Evolutionary conservation across 1,140 invertebrate genomes (phyloP), one percentile per base, ranked within the genome.

Genomic region (Brachionus plicatilis): DNA sequence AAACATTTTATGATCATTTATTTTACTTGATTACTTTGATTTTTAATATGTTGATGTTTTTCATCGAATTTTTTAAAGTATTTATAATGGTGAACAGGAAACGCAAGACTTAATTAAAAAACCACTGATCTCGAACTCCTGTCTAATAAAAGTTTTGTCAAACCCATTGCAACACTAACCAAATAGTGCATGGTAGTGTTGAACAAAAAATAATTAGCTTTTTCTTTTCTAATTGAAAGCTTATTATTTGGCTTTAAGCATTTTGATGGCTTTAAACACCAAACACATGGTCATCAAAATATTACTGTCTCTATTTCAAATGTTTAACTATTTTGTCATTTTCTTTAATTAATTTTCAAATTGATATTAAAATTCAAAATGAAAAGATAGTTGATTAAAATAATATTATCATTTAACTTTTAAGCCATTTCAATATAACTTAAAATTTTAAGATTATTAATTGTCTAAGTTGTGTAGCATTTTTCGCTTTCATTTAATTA

Each of bases 41-140:
- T 50, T 50, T 90, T 50, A 14, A 14, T 50, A 14, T 50, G 8
- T n/a, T 50, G 11, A 50, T 50, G 47, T 50, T 2, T 12, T 12
- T 50, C 47, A 50, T 50, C n/a, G 47, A 50, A 3, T 14, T 50
- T 50, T 50, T 14, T 50, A 3, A 14, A 50, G 11, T 50, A 50
- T 50, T 50, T 50, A 50, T 50, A 50, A 0, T 14, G 47, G 2
- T 50, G 47, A 50, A 50, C 47, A 50, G 47, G 47, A 50, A 50
- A 50, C 47, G 47, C 47, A 50, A 50, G 11, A 50, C 47, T 50
- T 50, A 6, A 0, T 50, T 3, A 50, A 56, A 56, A 17, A 56
- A 56, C 14, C 53, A 56, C 12, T 56, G 14, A 56, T 17, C 53
- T 56, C 17, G 53, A 56, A 56, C 53, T 56, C n/a, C 53, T 56